Conservation (phyloP, 2,888 invertebrate genomes). For the Athalia circularis region DNA sequence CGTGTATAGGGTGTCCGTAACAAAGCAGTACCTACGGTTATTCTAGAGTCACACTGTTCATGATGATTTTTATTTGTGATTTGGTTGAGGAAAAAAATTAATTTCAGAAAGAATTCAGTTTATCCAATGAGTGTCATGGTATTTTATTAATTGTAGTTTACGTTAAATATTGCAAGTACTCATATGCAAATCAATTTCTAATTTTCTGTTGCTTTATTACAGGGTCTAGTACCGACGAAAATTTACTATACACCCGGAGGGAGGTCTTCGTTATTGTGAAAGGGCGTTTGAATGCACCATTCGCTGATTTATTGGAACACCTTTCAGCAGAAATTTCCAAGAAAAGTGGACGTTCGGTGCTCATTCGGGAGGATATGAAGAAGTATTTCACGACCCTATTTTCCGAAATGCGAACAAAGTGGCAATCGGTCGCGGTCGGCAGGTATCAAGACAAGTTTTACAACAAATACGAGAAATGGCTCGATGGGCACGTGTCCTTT, state of each 20-base stretch:
- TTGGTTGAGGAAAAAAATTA: not conserved
- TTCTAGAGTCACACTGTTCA: no score
- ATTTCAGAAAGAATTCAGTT: not conserved
- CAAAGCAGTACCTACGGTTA: no score
- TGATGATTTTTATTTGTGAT: no score
- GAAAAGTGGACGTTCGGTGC: constrained; percentile 46
- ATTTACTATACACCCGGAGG: constrained; percentile 43
- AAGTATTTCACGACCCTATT: constrained; percentile 31
- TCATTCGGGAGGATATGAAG: constrained; percentile 44
- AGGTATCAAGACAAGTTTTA: constrained; percentile 31
- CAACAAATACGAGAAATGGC: not conserved
- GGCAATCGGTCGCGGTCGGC: constrained; percentile 41
- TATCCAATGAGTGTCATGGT: not conserved
- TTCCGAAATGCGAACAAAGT: constrained; percentile 34
- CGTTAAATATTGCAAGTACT: constrained; percentile 8
- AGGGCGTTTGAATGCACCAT: constrained; percentile 37
- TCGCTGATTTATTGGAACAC: constrained; percentile 37
- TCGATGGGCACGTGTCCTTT: constrained; percentile 27
- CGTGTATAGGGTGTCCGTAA: not conserved
- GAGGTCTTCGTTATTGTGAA: constrained; percentile 41
- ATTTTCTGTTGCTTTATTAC: constrained; percentile 8
- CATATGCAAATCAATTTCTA: constrained; percentile 15
- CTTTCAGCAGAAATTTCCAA: constrained; percentile 44
- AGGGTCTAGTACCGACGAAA: constrained; percentile 19
- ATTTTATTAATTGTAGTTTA: constrained; percentile 1